Base-by-base conservation (phyloP, 92 coral and sea anemone genomes). In the Actinernus sp. region DNA sequence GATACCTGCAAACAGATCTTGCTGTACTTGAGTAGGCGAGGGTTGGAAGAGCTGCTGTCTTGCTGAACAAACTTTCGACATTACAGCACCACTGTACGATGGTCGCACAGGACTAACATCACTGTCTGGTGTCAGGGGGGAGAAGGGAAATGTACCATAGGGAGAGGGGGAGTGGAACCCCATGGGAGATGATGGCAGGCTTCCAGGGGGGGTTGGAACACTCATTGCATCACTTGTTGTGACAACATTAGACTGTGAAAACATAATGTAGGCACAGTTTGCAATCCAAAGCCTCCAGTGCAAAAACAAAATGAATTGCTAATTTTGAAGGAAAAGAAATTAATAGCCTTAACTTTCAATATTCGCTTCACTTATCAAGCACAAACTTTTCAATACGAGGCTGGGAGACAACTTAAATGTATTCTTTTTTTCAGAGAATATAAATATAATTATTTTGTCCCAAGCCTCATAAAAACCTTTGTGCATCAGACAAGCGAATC, bases 201-300 rank as follows among this genome's bases (percentile, higher is more conserved):
- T 91, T 18, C 93, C 97, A 23, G 98, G 97, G 6, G 99, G 97
- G 29, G 99, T 87, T n/a, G 86, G 89, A 60, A 78, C 70, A 0
- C 43, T 40, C 58, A 55, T 39, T 3, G 44, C 52, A 12, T 9
- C 19, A 18, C 52, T 45, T 6, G 52, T 6, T 7, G 52, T n/a
- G n/a, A n/a, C 21, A 8, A 45, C 22, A 45, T 7, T 17, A 18
- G 11, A 12, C 52, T 45, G 41, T 6, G 41, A 34, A 34, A 34
- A 6, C 6, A 34, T 6, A 6, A 34, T 6, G 41, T 6, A 34
- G 41, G 14, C 6, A 34, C 14, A 34, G n/a, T n/a, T n/a, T n/a
- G n/a, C n/a, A n/a, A n/a, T n/a, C n/a, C n/a, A n/a, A n/a, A n/a
- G n/a, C n/a, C n/a, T n/a, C n/a, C n/a, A n/a, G n/a, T n/a, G n/a